Evolutionary conservation across 1,140 invertebrate genomes (phyloP), one percentile per base, ranked within the genome.

Genomic region (Mactra quadrangularis): DNA sequence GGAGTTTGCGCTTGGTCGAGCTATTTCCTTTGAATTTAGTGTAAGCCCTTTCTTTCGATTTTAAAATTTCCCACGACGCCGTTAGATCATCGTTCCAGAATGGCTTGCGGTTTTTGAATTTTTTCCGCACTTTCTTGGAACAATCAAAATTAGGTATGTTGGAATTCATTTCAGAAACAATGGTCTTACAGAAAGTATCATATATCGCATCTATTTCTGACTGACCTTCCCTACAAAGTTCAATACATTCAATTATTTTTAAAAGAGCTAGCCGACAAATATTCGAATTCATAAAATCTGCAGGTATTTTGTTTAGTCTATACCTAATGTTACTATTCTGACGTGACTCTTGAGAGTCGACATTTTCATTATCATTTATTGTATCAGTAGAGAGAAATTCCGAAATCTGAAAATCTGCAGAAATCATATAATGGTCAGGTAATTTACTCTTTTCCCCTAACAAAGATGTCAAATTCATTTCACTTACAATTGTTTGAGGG

Each of bases 361-460:
- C 13, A 45, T 1, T 15, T 4, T 57, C 31, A 70, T 22, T 60
- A 47, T 41, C 11, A 11, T 33, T 1, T 3, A 31, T 11, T 22
- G n/a, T 31, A 3, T 45, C 15, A 13, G 31, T 11, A 22, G 38
- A 3, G 0, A 53, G 25, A 55, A 22, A 15, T 6, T 15, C 25
- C 17, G 15, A n/a, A 55, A n/a, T n/a, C 17, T 55, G 17, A 55
- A n/a, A 55, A n/a, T 15, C 25, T n/a, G 68, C 66, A 19, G 31
- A 9, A 11, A 84, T 0, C 17, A 66, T 22, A 25, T 29, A 71
- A 60, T 84, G 76, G 38, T 84, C 76, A 4, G 83, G 76, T 70
- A 78, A 29, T 62, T 38, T 68, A 27, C 29, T 52, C 25, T 38
- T 62, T 45, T 53, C 53, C 3, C 83, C 62, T 6, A 83, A 29